These are phyloP conservation scores for Cotesia chilonis DNA, from an alignment of 1,140 invertebrate species.

Conservation along the genomic window DNA sequence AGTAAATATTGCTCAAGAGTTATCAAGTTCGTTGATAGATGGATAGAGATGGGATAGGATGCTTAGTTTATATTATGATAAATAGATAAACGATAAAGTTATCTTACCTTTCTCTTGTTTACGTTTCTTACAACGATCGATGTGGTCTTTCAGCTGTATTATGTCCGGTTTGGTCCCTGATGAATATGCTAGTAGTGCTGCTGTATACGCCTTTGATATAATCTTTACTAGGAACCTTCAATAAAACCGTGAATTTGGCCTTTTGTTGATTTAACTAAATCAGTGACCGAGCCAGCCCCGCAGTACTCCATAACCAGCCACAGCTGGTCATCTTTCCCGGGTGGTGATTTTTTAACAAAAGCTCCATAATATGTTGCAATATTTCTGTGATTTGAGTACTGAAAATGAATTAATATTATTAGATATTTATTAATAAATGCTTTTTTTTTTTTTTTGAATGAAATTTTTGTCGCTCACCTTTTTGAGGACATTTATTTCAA, in stretches of 20 bases:
- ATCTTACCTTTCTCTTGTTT: slow-evolving; percentile 82
- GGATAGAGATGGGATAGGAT: background rate
- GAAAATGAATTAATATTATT: slow-evolving; percentile 33
- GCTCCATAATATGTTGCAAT: slow-evolving; percentile 99
- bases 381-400: slow-evolving; percentile 99
- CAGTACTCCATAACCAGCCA: slow-evolving; percentile 99
- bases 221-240: slow-evolving; percentile 92
- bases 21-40: background rate
- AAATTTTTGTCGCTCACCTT: slow-evolving; percentile 64
- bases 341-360: slow-evolving; percentile 98
- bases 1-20: slow-evolving; percentile 1
- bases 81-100: slow-evolving; percentile 24
- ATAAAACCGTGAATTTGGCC: slow-evolving; percentile 94
- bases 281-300: slow-evolving; percentile 98
- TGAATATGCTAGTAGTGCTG: slow-evolving; percentile 97
- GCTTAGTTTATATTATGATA: background rate
- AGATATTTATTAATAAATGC: background rate
- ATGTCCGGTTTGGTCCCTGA: no score
- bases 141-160: slow-evolving; percentile 99
- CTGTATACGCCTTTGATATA: slow-evolving; percentile 97
- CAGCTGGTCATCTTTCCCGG: slow-evolving; percentile 98
- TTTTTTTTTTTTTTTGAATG: background rate
- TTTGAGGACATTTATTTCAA: slow-evolving; percentile 99
- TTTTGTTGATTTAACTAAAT: slow-evolving; percentile 99
- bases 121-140: slow-evolving; percentile 95